Conservation (phyloP, 2,113 vertebrate genomes). For the Chlorodrepanis virens region DNA sequence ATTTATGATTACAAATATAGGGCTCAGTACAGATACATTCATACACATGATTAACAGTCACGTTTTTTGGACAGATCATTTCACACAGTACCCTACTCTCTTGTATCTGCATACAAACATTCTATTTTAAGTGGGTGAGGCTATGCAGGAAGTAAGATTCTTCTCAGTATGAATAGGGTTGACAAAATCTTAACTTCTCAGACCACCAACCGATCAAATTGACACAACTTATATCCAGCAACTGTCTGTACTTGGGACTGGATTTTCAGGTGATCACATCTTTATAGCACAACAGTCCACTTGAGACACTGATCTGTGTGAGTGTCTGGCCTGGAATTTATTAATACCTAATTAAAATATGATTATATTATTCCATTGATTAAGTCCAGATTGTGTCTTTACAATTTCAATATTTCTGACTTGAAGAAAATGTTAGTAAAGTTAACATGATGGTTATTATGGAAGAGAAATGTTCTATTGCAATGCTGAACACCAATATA, state of each 20-base stretch:
- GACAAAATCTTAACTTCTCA: neutral
- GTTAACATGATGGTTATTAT: neutral
- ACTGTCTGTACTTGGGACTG: neutral
- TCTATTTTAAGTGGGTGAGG: neutral
- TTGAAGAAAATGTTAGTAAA: neutral
- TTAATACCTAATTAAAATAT: neutral
- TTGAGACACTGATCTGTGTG: neutral
- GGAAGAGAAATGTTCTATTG: neutral
- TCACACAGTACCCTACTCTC: neutral
- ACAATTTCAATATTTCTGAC: neutral
- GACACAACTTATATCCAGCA: neutral
- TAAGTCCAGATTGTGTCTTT: neutral
- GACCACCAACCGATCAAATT: neutral
- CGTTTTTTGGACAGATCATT: neutral
- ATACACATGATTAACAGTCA: neutral
- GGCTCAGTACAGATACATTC: neutral
- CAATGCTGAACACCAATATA: neutral
- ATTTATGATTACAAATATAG: neutral
- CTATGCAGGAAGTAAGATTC: neutral
- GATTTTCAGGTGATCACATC: neutral
- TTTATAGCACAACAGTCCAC: neutral
- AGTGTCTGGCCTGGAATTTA: neutral
- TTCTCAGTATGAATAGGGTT: neutral
- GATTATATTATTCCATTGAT: neutral
- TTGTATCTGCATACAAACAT: neutral